Percentiles rank a stretch among this genome's conserved stretches.
These are phyloP conservation scores for Parambassis ranga DNA, from an alignment of 2,797 vertebrate species.

Conservation along the genomic window DNA sequence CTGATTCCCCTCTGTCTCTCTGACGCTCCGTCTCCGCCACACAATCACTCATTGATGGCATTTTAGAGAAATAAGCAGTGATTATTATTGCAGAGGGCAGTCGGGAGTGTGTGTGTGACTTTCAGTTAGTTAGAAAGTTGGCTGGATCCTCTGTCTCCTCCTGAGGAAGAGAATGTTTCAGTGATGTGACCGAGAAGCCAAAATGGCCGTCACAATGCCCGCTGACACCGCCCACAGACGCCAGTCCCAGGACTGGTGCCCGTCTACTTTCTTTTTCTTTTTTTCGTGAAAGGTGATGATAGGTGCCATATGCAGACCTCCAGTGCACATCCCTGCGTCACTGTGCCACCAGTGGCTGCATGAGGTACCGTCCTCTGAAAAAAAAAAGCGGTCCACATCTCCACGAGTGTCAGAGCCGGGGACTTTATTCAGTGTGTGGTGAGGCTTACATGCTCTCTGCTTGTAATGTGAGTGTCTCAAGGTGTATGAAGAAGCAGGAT, in stretches of 20 bases:
- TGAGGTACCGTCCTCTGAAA: conserved; percentile 20
- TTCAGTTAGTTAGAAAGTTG: conserved; percentile 21
- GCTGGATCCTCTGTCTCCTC: conserved; percentile 24
- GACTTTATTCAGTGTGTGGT: conserved; percentile 9
- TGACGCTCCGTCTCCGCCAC: background rate
- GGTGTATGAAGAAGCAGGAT: conserved; percentile 29
- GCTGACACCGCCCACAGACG: conserved; percentile 2
- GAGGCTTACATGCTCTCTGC: conserved; percentile 17
- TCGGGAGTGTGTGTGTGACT: conserved; percentile 27
- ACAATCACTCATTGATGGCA: conserved; percentile 35
- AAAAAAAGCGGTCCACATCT: conserved; percentile 46
- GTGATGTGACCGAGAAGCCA: background rate
- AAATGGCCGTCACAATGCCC: conserved; percentile 26
- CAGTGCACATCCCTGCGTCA: conserved; percentile 11
- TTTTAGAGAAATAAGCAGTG: conserved; percentile 32
- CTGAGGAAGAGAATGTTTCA: conserved; percentile 37
- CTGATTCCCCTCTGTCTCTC: conserved; percentile 4
- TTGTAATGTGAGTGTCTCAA: conserved; percentile 19
- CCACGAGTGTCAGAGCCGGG: conserved; percentile 27
- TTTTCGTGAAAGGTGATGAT: conserved; percentile 31
- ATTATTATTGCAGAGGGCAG: conserved; percentile 60
- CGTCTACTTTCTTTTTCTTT: conserved; percentile 12
- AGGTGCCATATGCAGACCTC: conserved; percentile 16
- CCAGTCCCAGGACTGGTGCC: conserved; percentile 17
- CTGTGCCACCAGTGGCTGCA: conserved; percentile 21